phyloP scores from a whole-genome alignment of 2,797 vertebrate species.

The Channa striata region DNA sequence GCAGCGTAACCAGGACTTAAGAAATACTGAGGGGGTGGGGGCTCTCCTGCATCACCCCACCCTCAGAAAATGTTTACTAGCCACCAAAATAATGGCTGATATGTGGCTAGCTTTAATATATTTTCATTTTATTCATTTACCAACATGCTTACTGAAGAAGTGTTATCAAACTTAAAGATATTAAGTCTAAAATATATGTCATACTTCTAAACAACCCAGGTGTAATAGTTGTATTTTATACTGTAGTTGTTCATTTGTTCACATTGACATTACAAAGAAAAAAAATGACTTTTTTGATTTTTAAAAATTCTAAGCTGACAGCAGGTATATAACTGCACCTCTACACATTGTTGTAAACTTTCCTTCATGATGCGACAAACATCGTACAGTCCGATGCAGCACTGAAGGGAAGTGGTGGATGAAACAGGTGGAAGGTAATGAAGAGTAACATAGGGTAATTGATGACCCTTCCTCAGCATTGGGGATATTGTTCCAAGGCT shows the following conservation, averaged over 20 bases:
- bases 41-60: background rate
- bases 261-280: background rate
- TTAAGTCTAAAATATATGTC: background rate
- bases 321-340: conserved; percentile 23
- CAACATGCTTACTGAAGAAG: background rate
- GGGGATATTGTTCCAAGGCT: conserved; percentile 79
- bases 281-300: background rate
- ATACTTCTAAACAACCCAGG: background rate
- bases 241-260: background rate
- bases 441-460: conserved; percentile 81
- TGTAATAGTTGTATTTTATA: background rate
- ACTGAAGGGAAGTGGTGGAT: conserved; percentile 65
- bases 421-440: conserved; percentile 83
- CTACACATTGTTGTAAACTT: conserved; percentile 40
- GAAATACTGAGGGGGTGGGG: background rate
- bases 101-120: background rate
- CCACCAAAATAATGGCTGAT: background rate
- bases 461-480: conserved; percentile 80
- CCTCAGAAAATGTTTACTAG: background rate
- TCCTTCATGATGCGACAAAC: conserved; percentile 29
- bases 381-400: conserved; percentile 30
- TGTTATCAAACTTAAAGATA: background rate
- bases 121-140: background rate
- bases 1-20: background rate
- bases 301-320: background rate